Base-by-base conservation (phyloP, 1,140 invertebrate species). In the Pogonomyrmex californicus region DNA sequence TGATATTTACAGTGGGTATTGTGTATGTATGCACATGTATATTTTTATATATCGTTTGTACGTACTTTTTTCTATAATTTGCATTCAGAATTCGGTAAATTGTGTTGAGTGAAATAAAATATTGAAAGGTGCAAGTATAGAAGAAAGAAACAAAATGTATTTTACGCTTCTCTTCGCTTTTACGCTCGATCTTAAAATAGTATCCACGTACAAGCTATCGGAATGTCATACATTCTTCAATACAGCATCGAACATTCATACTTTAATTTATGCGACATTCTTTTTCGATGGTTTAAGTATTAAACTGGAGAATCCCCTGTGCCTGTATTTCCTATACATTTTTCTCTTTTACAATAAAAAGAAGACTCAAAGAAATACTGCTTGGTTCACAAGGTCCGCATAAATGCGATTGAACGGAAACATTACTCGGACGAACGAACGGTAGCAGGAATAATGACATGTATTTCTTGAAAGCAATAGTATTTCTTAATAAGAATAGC, bases 291-390 rank as follows among this genome's bases (percentile, higher is more conserved):
- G 51, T 36, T 79, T 68, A 68, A 79, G 44, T n/a, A 54, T 17
- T 58, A 56, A 10, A 56, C 6, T 36, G 14, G 5, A 23, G 23
- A 66, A 49, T 66, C 44, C 10, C 33, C 6, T 23, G 30, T 38
- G 33, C 6, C 47, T 2, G 14, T 4, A 7, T 44, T 30, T 41
- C 0, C 23, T n/a, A 33, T 44, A n/a, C 9, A 44, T 36, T 58
- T 33, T 65, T 58, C 6, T 44, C 44, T 44, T 47, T 70, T 56
- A 60, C 56, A 12, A 30, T 36, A 83, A 87, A 75, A 62, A 86
- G 86, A 91, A 91, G 88, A 88, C 88, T 66, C 51, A 91, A 87
- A 89, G 86, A 83, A 91, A 92, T 89, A 91, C 87, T 91, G 87
- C 71, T 91, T 78, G 87, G 82, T 86, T 86, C 63, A 56, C 85